These are phyloP conservation scores for Neocrepidodera transversa DNA, from an alignment of 2,888 invertebrate genomes.

Conservation along the genomic window DNA sequence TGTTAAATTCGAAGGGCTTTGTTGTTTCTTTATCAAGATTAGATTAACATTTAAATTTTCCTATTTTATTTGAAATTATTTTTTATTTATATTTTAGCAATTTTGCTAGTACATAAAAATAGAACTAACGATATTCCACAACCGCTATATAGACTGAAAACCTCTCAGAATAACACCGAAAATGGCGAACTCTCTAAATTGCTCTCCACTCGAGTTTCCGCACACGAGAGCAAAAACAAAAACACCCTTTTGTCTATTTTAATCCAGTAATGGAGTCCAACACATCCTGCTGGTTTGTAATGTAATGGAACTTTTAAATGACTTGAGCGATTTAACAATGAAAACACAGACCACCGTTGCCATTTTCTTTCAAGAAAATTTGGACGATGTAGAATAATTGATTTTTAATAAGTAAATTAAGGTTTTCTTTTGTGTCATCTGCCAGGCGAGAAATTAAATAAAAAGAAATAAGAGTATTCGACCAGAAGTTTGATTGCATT, in stretches of 20 bases:
- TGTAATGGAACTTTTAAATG: constrained; percentile 48
- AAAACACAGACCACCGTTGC: constrained; percentile 25
- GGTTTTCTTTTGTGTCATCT: neutral
- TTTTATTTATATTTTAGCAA: too few relatives aligned
- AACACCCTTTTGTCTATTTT: constrained; percentile 40
- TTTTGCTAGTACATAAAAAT: too few relatives aligned
- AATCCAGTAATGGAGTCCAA: constrained; percentile 49
- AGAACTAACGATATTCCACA: too few relatives aligned
- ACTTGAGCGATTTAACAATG: constrained; percentile 44
- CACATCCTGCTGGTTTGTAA: constrained; percentile 42
- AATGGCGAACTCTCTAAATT: constrained; percentile 2
- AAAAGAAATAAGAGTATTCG: constrained; percentile 4
- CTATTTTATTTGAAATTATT: too few relatives aligned
- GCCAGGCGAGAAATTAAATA: constrained; percentile 11
- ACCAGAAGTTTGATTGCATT: constrained; percentile 8
- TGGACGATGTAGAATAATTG: constrained; percentile 14
- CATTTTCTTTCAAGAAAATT: constrained; percentile 43
- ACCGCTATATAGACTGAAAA: neutral
- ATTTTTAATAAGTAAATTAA: neutral
- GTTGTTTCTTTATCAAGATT: too few relatives aligned
- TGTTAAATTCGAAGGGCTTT: too few relatives aligned
- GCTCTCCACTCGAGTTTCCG: constrained; percentile 5
- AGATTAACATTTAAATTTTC: too few relatives aligned
- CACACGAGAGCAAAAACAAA: constrained; percentile 16
- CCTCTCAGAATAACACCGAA: constrained; percentile 3